These are phyloP conservation scores for Cuculus canorus DNA, from an alignment of 2,797 vertebrate species.

Conservation along the genomic window DNA sequence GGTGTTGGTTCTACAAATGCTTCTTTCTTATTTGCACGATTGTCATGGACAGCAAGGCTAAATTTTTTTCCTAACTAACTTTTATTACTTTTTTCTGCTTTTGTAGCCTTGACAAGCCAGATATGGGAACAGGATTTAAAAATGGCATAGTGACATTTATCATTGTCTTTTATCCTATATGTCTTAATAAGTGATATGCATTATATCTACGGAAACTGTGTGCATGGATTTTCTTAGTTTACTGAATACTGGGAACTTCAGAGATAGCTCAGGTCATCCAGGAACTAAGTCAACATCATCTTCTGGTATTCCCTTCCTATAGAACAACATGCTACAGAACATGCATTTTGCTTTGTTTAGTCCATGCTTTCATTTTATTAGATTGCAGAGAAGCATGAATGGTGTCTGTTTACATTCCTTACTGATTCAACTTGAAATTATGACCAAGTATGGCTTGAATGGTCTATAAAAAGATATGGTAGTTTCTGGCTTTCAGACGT, in stretches of 20 bases:
- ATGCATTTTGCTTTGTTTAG: conserved; percentile 22
- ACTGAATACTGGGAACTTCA: background rate
- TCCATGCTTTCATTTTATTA: conserved; percentile 27
- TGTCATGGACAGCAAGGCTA: background rate
- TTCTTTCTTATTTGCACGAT: background rate
- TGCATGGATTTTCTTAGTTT: background rate
- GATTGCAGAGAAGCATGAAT: conserved; percentile 5
- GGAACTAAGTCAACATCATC: background rate
- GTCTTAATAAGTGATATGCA: background rate
- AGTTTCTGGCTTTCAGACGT: background rate
- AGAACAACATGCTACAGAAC: background rate
- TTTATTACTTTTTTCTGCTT: background rate
- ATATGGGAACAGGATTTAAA: background rate
- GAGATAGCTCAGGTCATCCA: background rate
- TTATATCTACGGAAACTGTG: background rate
- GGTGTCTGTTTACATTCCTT: conserved; percentile 54
- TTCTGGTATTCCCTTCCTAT: conserved; percentile 4
- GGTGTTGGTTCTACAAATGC: background rate
- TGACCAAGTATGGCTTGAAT: conserved; percentile 21
- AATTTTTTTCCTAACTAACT: background rate
- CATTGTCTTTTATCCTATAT: background rate
- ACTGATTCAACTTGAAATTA: background rate
- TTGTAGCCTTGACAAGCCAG: background rate
- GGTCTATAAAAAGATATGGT: background rate
- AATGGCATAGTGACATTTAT: background rate